These are phyloP conservation scores for Bombus huntii DNA, from an alignment of 1,140 invertebrate species.

Conservation along the genomic window DNA sequence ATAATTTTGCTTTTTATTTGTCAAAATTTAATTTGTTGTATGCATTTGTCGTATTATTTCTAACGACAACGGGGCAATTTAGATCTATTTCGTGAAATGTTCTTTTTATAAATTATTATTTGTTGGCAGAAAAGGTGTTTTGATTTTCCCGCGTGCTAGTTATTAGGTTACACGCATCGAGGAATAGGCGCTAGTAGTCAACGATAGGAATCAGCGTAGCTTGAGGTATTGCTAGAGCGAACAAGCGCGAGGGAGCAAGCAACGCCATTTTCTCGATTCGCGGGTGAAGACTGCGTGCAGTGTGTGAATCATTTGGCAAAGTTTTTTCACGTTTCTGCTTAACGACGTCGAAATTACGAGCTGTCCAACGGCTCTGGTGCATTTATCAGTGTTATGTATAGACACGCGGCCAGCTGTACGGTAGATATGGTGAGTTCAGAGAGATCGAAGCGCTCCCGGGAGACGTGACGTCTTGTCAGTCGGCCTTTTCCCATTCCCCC, in stretches of 20 bases:
- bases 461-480: conserved; percentile 62
- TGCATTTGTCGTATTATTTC: neutral
- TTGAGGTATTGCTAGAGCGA: conserved; percentile 40
- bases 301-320: conserved; percentile 36
- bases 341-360: conserved; percentile 21
- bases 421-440: conserved; percentile 64
- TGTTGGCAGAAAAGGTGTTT: neutral
- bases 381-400: conserved; percentile 51
- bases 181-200: neutral
- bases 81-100: neutral
- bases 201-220: conserved; percentile 38
- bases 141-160: conserved; percentile 19
- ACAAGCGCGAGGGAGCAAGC: conserved; percentile 42
- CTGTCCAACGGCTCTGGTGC: conserved; percentile 16
- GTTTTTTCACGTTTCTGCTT: conserved; percentile 20
- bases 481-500: conserved; percentile 47
- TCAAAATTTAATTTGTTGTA: neutral
- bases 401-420: conserved; percentile 57
- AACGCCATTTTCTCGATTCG: conserved; percentile 63
- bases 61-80: neutral
- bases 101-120: neutral
- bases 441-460: conserved; percentile 54
- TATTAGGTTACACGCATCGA: neutral
- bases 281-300: conserved; percentile 52
- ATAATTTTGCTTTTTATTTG: neutral